These are phyloP conservation scores for Chloromyia formosa DNA, from an alignment of 2,888 invertebrate species.

Conservation along the genomic window DNA sequence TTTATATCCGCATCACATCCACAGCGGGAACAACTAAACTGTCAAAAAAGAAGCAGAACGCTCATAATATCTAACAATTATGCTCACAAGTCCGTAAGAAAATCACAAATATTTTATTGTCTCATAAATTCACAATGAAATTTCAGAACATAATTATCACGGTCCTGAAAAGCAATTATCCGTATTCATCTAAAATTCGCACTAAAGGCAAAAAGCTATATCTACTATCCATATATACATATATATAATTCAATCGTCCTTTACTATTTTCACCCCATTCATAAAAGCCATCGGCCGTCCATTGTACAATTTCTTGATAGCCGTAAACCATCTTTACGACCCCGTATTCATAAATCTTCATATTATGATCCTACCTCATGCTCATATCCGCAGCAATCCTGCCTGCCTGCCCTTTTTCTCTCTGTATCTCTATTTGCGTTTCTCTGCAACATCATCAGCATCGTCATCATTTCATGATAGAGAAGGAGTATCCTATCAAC, in stretches of 20 bases:
- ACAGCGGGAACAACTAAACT: no score
- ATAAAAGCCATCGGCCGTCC: background rate
- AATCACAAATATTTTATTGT: no score
- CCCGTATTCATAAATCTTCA: conserved; percentile 24
- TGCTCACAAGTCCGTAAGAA: no score
- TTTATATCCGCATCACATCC: no score
- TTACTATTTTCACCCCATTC: background rate
- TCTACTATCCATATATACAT: background rate
- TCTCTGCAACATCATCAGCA: conserved; percentile 29
- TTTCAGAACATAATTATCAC: no score
- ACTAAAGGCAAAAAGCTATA: no score
- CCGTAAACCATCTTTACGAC: conserved; percentile 11
- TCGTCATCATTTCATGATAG: background rate
- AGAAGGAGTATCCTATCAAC: background rate
- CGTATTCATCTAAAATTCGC: no score
- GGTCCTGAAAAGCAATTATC: no score
- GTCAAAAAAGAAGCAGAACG: no score
- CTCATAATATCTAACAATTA: no score
- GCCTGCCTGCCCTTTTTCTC: background rate
- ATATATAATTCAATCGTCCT: background rate
- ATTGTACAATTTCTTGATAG: background rate
- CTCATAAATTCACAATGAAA: no score
- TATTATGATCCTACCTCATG: conserved; percentile 3
- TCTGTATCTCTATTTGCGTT: background rate
- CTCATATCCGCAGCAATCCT: background rate